Conservation (phyloP, 1,140 invertebrate species). For the Dreissena polymorpha region DNA sequence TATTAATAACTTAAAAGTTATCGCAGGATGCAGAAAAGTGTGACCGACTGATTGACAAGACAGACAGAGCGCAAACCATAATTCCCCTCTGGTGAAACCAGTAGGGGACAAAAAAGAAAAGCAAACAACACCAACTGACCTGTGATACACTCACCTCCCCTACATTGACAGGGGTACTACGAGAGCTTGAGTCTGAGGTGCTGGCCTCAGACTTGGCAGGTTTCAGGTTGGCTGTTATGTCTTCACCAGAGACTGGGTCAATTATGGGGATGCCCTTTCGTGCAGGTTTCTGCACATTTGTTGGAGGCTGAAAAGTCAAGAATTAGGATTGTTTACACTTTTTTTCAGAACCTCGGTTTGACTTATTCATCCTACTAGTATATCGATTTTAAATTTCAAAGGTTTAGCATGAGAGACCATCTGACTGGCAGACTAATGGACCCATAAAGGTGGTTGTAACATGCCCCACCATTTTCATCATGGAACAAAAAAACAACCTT, state of each 20-base stretch:
- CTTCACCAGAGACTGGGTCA: constrained; percentile 68
- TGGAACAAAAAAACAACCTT: too few species aligned
- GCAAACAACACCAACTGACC: background rate
- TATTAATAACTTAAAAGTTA: too few species aligned
- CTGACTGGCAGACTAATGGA: too few species aligned
- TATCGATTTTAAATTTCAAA: too few species aligned
- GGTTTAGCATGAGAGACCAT: too few species aligned
- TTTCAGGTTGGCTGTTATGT: constrained; percentile 65
- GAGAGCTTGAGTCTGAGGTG: constrained; percentile 49
- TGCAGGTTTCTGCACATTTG: constrained; percentile 12
- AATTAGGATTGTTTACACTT: constrained; percentile 58
- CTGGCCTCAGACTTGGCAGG: constrained; percentile 33
- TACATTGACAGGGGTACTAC: constrained; percentile 54
- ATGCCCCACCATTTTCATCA: too few species aligned
- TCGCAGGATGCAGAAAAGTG: too few species aligned
- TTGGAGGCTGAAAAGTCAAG: constrained; percentile 35
- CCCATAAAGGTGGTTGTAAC: too few species aligned
- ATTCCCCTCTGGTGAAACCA: background rate
- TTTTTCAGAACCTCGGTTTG: constrained; percentile 48
- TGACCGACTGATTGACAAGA: too few species aligned
- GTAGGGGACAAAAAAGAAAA: background rate
- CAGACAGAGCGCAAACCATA: too few species aligned
- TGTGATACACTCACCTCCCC: constrained; percentile 21
- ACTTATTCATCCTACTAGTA: constrained; percentile 1
- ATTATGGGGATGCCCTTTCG: constrained; percentile 56